Base-by-base conservation (phyloP, 64 coral and sea anemone genomes). In the Montipora capricornis region DNA sequence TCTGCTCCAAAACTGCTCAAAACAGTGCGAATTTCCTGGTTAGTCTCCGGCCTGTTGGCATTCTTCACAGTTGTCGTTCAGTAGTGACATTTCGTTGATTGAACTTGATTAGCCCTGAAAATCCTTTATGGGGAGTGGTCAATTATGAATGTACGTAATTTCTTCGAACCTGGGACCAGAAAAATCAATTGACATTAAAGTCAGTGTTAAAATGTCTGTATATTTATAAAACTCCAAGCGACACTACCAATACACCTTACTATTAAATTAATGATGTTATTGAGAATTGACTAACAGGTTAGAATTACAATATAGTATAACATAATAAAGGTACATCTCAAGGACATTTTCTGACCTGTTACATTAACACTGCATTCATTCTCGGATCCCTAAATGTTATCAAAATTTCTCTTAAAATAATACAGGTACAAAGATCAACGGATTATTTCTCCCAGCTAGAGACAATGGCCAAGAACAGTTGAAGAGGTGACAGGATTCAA, bases 221-320 rank as follows among this genome's bases (percentile, higher is more conserved):
- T 83, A 83, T 83, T 83, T 83, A 83, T 67, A 83, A 83, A 83
- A 83, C 37, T 83, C 60, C 11, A 67, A 68, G 53, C 79, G 20
- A 51, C 79, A 37, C 79, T 60, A 51, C 20, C 59, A 51, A 81
- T 22, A 15, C 8, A 68, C 59, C 16, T 47, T 66, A 57, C 53
- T 57, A 57, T 57, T 57, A 57, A 57, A 11, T 57, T 11, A 76
- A 67, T 67, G 29, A 64, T 13, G 17, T 44, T 22, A 29, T 12
- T 83, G 6, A 46, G 59, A 47, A 17, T 12, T 67, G 44, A 83
- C 37, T 67, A 66, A 19, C 60, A 17, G 26, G 58, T 15, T 67
- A 14, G 20, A 5, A 83, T 64, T 24, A 57, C 44, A 67, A 11
- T 47, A 24, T 20, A 20, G 14, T 24, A 71, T n/a, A 71, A 8